phyloP scores from a whole-genome alignment of 2,113 vertebrate genomes.

The Python bivittatus region DNA sequence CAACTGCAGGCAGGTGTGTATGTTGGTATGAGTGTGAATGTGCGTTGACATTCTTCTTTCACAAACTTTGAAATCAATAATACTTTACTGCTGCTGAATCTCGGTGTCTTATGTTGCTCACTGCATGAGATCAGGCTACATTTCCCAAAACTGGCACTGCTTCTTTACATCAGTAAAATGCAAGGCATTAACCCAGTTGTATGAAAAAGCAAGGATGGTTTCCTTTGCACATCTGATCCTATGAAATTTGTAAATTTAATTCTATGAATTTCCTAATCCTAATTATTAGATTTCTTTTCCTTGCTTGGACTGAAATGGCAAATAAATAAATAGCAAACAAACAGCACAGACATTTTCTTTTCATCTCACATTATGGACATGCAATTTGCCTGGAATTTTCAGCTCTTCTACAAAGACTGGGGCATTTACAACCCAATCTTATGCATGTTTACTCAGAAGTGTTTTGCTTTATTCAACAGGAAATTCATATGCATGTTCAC shows the following conservation, averaged over 20 bases:
- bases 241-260: neutral
- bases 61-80: neutral
- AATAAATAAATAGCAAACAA: neutral
- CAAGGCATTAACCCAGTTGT: neutral
- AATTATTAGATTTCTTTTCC: neutral
- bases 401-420: neutral
- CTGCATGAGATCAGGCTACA: neutral
- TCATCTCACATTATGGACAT: neutral
- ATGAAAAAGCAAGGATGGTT: neutral
- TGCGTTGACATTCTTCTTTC: neutral
- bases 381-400: neutral
- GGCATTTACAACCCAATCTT: neutral
- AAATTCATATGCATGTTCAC: neutral
- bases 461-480: neutral
- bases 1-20: neutral
- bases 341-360: neutral
- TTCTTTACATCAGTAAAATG: neutral
- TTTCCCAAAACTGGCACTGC: neutral
- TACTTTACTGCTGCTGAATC: neutral
- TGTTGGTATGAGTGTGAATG: neutral
- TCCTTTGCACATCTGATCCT: neutral
- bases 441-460: neutral
- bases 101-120: neutral
- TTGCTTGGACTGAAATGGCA: neutral
- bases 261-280: neutral